These are phyloP conservation scores for Chromobotia macracanthus DNA, from an alignment of 2,797 vertebrate genomes.

Conservation along the genomic window DNA sequence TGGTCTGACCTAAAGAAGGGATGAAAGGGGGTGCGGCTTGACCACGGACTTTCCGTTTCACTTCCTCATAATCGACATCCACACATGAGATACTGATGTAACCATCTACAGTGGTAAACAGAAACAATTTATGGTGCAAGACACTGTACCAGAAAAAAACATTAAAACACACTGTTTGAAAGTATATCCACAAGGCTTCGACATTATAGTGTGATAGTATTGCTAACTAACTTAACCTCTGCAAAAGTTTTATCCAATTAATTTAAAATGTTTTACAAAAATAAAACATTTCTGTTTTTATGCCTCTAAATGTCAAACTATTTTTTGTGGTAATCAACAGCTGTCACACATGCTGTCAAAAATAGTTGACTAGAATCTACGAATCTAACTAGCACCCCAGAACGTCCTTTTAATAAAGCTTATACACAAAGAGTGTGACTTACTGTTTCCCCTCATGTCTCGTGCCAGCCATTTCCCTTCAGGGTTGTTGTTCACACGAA, in stretches of 20 bases:
- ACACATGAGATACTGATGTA: slow-evolving; percentile 79
- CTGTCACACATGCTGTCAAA: no score
- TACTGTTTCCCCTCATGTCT: slow-evolving; percentile 71
- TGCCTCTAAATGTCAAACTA: no score
- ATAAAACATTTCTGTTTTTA: not conserved
- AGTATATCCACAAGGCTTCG: no score
- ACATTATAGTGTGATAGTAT: no score
- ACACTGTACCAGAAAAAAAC: no score
- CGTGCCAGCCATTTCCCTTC: slow-evolving; percentile 79
- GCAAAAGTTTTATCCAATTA: no score
- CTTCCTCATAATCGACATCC: slow-evolving; percentile 78
- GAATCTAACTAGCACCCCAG: not conserved
- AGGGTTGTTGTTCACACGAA: slow-evolving; percentile 76
- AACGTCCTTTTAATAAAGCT: not conserved
- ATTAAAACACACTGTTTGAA: no score
- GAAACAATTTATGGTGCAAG: not conserved
- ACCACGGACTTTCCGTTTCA: slow-evolving; percentile 68
- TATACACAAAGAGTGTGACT: slow-evolving; percentile 57
- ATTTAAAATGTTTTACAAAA: not conserved
- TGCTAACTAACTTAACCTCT: no score
- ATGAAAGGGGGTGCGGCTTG: slow-evolving; percentile 33
- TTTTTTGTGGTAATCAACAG: no score
- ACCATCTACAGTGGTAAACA: slow-evolving; percentile 69
- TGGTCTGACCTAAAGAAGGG: slow-evolving; percentile 58
- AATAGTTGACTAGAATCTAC: no score